phyloP scores from a whole-genome alignment of 2,113 vertebrate species.

The Jaculus jaculus region DNA sequence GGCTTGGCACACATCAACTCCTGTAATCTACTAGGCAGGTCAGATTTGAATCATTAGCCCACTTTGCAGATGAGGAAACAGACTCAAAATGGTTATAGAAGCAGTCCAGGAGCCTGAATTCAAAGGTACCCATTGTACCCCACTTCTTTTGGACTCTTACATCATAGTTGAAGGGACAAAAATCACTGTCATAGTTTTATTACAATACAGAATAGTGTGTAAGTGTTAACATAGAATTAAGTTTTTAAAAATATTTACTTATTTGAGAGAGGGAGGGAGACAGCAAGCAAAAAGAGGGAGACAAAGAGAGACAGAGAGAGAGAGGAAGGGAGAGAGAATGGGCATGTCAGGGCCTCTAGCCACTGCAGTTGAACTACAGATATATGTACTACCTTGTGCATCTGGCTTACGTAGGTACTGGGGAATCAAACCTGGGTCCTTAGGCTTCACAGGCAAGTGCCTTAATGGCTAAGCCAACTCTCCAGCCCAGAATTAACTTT shows the following conservation, averaged over 20 bases:
- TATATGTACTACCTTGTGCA: no score
- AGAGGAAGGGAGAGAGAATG: no score
- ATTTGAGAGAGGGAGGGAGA: no score
- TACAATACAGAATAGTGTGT: neutral
- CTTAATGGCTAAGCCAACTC: no score
- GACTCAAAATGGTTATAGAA: neutral
- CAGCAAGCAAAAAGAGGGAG: no score
- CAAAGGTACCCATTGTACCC: neutral
- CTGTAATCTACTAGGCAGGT: neutral
- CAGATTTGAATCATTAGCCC: neutral
- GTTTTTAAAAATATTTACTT: neutral
- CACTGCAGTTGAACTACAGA: no score
- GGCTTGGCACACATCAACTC: neutral
- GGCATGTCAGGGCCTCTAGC: no score
- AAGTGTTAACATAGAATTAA: neutral
- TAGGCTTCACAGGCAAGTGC: no score
- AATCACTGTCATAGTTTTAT: neutral
- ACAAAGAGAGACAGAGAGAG: no score
- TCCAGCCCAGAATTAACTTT: no score
- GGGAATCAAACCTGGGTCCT: no score
- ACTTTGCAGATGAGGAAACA: constrained; percentile 27
- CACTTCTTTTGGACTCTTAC: neutral
- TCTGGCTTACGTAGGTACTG: no score
- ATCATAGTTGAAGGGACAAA: neutral
- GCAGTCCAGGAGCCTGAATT: neutral